Evolutionary conservation across 2,797 vertebrate genomes (phyloP).

Genomic region (Megalops cyprinoides): DNA sequence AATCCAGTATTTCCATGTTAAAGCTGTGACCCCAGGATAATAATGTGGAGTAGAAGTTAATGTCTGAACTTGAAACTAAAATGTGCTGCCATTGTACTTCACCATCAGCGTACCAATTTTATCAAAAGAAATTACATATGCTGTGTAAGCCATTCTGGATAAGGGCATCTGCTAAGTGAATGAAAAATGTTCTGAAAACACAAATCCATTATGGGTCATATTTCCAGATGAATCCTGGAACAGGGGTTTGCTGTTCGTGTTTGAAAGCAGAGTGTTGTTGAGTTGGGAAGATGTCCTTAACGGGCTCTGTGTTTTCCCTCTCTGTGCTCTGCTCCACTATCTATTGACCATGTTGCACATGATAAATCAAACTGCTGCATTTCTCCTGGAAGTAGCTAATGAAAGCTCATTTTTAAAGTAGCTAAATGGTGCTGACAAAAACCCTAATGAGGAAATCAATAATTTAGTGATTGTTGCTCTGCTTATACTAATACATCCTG

Average conservation of each 20-base stretch:
- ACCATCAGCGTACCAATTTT: too few species aligned
- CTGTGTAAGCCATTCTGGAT: background rate
- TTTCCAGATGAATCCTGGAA: background rate
- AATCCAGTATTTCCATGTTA: too few species aligned
- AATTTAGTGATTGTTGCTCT: constrained; percentile 91
- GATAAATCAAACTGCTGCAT: constrained; percentile 89
- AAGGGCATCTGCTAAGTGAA: background rate
- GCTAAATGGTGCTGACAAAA: constrained; percentile 97
- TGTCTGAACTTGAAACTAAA: too few species aligned
- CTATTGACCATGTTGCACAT: constrained; percentile 85
- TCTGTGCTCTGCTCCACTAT: constrained; percentile 30
- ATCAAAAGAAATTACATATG: too few species aligned
- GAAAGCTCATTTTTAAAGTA: constrained; percentile 92
- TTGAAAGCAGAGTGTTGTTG: constrained; percentile 47
- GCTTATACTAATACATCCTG: constrained; percentile 82
- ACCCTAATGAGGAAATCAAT: constrained; percentile 90
- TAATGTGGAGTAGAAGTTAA: too few species aligned
- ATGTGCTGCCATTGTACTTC: too few species aligned
- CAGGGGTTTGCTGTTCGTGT: constrained; percentile 36
- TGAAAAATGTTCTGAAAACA: background rate
- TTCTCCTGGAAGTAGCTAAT: constrained; percentile 84
- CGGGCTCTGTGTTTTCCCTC: constrained; percentile 46
- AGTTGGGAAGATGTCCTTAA: constrained; percentile 37
- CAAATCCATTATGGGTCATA: background rate
- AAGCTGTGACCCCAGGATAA: too few species aligned